Percentiles rank a stretch among this genome's conserved stretches.
Evolutionary conservation across 2,888 invertebrate genomes (phyloP).

Genomic region (Netelia inedita): DNA sequence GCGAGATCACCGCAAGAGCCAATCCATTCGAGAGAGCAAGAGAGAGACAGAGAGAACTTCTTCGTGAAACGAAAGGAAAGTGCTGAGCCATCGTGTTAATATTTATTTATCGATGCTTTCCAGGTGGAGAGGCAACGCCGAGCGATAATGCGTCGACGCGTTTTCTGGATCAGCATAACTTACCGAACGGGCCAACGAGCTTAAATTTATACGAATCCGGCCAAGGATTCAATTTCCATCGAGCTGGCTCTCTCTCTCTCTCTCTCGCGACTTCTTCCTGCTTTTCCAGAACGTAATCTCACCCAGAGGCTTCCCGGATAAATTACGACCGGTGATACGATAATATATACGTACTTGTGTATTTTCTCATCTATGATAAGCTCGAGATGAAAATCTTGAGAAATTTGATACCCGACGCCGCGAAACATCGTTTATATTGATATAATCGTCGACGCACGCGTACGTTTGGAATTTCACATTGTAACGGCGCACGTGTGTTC

Average conservation of each 20-base stretch:
- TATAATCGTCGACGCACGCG: too few species aligned
- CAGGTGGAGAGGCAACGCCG: slow-evolving; percentile 12
- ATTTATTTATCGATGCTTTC: slow-evolving; percentile 74
- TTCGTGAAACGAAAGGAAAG: slow-evolving; percentile 67
- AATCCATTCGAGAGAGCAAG: slow-evolving; percentile 14
- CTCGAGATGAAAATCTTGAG: slow-evolving; percentile 1
- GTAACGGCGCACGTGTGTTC: too few species aligned
- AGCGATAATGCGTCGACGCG: slow-evolving; percentile 70
- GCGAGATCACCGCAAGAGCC: slow-evolving; percentile 29
- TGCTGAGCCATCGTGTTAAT: slow-evolving; percentile 77
- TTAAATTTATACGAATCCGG: slow-evolving; percentile 9
- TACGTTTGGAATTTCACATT: too few species aligned
- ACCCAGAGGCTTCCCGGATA: slow-evolving; percentile 1
- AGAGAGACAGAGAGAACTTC: slow-evolving; percentile 23
- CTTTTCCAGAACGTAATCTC: slow-evolving; percentile 30
- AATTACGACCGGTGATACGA: slow-evolving; percentile 17
- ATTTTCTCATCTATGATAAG: slow-evolving; percentile 8
- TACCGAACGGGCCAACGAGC: slow-evolving; percentile 61
- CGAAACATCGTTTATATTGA: too few species aligned
- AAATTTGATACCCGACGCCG: not conserved
- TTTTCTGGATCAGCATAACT: slow-evolving; percentile 74
- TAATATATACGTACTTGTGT: not conserved
- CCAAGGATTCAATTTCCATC: slow-evolving; percentile 41
- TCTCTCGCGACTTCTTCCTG: not conserved
- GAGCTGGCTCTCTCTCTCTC: slow-evolving; percentile 5